These are phyloP conservation scores for Lagodon rhomboides DNA, from an alignment of 2,797 vertebrate genomes.

Conservation along the genomic window DNA sequence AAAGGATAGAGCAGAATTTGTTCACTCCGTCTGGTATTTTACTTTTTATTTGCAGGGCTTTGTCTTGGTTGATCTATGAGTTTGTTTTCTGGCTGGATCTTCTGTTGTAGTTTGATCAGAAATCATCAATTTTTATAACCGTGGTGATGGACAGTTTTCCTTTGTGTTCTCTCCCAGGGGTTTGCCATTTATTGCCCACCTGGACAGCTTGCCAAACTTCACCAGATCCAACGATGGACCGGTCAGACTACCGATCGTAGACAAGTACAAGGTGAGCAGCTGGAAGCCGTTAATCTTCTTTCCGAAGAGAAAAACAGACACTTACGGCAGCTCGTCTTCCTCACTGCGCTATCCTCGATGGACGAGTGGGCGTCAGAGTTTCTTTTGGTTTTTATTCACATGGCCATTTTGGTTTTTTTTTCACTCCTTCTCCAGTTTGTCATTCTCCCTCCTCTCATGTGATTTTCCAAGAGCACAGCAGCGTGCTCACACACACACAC, in stretches of 20 bases:
- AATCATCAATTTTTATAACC: background rate
- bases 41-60: background rate
- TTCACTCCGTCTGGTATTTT: background rate
- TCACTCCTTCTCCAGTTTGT: constrained; percentile 26
- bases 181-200: constrained; percentile 96
- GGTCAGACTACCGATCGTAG: constrained; percentile 97
- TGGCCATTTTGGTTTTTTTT: constrained; percentile 19
- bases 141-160: background rate
- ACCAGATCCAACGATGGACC: constrained; percentile 95
- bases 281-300: background rate
- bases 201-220: constrained; percentile 99
- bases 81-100: background rate
- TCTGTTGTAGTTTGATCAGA: background rate
- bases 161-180: constrained; percentile 84
- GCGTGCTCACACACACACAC: constrained; percentile 1
- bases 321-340: constrained; percentile 16
- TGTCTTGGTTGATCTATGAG: background rate
- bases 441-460: constrained; percentile 31
- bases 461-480: constrained; percentile 39
- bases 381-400: constrained; percentile 33
- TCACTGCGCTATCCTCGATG: background rate
- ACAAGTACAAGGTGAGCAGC: constrained; percentile 96
- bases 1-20: background rate
- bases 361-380: constrained; percentile 38
- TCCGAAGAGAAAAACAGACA: background rate